Base-by-base conservation (phyloP, 1,140 invertebrate genomes). In the Aethina tumida region DNA sequence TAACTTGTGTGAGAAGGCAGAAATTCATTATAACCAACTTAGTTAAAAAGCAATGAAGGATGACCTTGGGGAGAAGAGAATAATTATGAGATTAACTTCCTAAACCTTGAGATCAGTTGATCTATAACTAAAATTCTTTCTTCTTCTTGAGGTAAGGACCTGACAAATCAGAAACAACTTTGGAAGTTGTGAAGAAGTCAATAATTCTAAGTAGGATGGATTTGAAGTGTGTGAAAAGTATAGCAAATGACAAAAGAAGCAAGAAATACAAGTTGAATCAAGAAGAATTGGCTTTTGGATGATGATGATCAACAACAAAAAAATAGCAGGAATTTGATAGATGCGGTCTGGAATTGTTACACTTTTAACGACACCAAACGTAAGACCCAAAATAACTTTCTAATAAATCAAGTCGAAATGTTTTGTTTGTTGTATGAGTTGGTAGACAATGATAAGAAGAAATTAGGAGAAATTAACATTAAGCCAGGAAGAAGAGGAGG, bases 401-500 rank as follows among this genome's bases (percentile, higher is more conserved):
- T n/a, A n/a, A n/a, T n/a, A n/a, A n/a, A n/a, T n/a, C n/a, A n/a
- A n/a, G n/a, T n/a, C n/a, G n/a, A n/a, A n/a, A n/a, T n/a, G n/a
- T 27, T 18, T 21, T 18, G 12, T 25, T 19, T 57, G 30, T 55
- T 60, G 29, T 53, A 77, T 64, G 80, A 80, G 57, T 58, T 83
- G 4, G 68, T 75, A 0, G 69, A 78, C 4, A 81, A 88, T 41
- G 86, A 86, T 49, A 74, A 77, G 39, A 80, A 80, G 39, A 71
- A 73, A 47, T 59, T 88, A 13, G 79, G 86, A 65, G 92, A 94
- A 45, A 76, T 99, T 4, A 93, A 99, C 66, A 83, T 81, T 0
- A 97, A 62, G 89, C 91, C 0, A 77, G 97, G 28, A 99, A 98
- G 70, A 96, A 97, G 77, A 83, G 80, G 57, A 79, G 89, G 45